These are phyloP conservation scores for Latrodectus geometricus DNA, from an alignment of 1,140 invertebrate species.

Conservation along the genomic window DNA sequence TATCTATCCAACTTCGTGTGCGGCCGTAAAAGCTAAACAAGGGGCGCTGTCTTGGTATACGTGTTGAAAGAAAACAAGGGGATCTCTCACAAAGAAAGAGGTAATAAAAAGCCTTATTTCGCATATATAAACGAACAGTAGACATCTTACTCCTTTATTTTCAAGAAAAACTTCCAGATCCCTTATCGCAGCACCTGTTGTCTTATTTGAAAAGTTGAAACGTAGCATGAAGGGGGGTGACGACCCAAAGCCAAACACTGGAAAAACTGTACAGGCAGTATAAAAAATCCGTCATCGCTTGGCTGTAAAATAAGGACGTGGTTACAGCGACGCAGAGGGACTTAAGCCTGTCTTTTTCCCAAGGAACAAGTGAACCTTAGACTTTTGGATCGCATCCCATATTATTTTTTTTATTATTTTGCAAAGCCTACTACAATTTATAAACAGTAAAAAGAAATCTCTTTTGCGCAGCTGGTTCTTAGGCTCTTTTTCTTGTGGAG, in stretches of 20 bases:
- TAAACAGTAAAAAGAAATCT: slow-evolving; percentile 6
- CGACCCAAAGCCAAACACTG: background rate
- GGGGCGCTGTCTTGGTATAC: no score
- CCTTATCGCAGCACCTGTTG: background rate
- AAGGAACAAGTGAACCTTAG: background rate
- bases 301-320: background rate
- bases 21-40: no score
- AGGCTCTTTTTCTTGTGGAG: background rate
- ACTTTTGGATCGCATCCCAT: background rate
- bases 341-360: background rate
- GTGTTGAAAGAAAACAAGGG: no score
- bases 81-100: no score
- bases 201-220: background rate
- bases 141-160: no score
- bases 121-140: no score
- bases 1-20: no score
- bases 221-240: background rate
- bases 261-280: background rate
- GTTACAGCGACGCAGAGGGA: background rate
- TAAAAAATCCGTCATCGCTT: background rate
- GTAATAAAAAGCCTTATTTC: no score
- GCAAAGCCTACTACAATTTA: background rate
- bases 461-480: slow-evolving; percentile 10
- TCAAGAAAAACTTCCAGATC: no score
- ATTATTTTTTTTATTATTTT: background rate